phyloP scores from a whole-genome alignment of 2,888 invertebrate genomes.

The Fragum fragum region DNA sequence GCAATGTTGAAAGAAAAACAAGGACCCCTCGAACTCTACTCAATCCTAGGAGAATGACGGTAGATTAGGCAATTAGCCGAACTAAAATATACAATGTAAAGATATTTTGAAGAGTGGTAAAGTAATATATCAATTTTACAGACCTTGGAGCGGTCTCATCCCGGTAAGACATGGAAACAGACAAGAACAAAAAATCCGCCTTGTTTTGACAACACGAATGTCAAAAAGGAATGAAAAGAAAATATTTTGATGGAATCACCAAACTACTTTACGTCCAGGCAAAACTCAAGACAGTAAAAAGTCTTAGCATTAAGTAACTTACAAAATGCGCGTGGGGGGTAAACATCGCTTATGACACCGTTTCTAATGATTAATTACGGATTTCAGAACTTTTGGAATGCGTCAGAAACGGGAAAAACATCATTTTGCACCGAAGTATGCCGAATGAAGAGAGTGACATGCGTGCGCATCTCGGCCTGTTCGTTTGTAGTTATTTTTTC shows the following conservation, averaged over 20 bases:
- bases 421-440: constrained; percentile 15
- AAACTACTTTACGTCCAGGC: constrained; percentile 41
- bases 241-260: constrained; percentile 70
- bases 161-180: neutral
- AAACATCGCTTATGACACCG: constrained; percentile 7
- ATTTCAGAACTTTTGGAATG: constrained; percentile 14
- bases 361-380: constrained; percentile 18
- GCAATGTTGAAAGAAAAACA: too few species aligned
- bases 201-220: constrained; percentile 66
- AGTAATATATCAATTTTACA: constrained; percentile 16
- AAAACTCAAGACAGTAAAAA: neutral
- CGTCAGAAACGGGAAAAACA: constrained; percentile 12
- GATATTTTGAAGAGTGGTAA: constrained; percentile 13
- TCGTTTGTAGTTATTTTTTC: constrained; percentile 20
- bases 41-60: too few species aligned
- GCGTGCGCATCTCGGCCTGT: constrained; percentile 18
- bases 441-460: constrained; percentile 18
- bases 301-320: constrained; percentile 22
- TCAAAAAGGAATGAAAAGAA: constrained; percentile 70
- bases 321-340: constrained; percentile 17
- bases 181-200: constrained; percentile 33
- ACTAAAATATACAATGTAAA: too few species aligned
- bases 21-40: too few species aligned
- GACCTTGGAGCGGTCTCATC: neutral
- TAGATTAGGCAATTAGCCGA: too few species aligned